Evolutionary conservation across 2,797 vertebrate genomes (phyloP).

Genomic region (Takifugu rubripes): DNA sequence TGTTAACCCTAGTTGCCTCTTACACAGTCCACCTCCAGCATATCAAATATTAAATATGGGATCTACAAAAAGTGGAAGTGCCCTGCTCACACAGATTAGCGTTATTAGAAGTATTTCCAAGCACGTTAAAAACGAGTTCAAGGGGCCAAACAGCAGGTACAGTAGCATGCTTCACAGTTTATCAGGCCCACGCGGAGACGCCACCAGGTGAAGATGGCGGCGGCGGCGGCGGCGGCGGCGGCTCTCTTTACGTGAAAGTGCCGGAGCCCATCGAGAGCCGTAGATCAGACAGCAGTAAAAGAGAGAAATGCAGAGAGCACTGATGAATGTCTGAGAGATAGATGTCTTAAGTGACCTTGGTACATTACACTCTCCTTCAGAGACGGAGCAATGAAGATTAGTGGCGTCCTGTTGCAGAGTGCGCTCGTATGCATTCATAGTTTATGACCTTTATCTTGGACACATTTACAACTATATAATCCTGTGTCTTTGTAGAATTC

Average conservation of each 20-base stretch:
- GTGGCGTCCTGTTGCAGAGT: constrained; percentile 21
- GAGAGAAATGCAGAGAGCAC: constrained; percentile 57
- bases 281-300: constrained; percentile 68
- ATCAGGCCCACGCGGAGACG: constrained; percentile 19
- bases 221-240: constrained; percentile 49
- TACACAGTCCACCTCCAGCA: constrained; percentile 56
- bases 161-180: constrained; percentile 14
- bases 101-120: constrained; percentile 14
- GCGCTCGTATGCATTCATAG: constrained; percentile 2
- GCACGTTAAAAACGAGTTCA: constrained; percentile 14
- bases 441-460: not conserved
- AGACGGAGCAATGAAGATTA: constrained; percentile 52
- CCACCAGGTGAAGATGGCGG: constrained; percentile 27
- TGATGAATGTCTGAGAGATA: constrained; percentile 68
- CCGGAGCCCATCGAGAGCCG: constrained; percentile 52
- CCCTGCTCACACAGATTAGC: constrained; percentile 22
- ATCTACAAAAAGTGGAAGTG: constrained; percentile 49
- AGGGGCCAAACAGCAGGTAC: constrained; percentile 2
- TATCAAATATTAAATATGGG: constrained; percentile 54
- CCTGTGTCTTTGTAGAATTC: not conserved
- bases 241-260: constrained; percentile 47
- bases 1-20: constrained; percentile 70
- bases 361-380: constrained; percentile 67
- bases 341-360: constrained; percentile 75
- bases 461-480: no score